Conservation (phyloP, 1,140 invertebrate genomes). For the Brachionus rubens region DNA sequence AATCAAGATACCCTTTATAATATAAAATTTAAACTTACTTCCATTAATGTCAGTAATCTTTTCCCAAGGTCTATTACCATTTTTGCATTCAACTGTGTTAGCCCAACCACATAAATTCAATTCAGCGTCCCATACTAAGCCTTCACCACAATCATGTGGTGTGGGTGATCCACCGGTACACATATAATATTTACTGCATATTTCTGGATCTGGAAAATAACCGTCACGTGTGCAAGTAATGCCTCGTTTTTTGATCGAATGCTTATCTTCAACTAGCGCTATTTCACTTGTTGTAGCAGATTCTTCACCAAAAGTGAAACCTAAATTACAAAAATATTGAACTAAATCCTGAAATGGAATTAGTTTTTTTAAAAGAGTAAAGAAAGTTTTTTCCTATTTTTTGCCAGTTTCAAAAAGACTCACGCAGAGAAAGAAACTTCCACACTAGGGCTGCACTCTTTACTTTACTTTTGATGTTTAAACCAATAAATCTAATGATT, state of each 20-base stretch:
- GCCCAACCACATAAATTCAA: slow-evolving; percentile 30
- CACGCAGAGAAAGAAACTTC: no score
- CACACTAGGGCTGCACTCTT: no score
- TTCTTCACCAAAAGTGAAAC: background rate
- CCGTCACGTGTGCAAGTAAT: slow-evolving; percentile 29
- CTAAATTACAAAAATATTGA: background rate
- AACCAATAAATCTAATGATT: no score
- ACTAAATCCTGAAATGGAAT: background rate
- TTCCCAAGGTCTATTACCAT: slow-evolving; percentile 28
- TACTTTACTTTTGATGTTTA: no score
- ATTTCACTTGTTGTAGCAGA: no score
- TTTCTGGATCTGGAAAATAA: slow-evolving; percentile 45
- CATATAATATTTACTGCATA: slow-evolving; percentile 40
- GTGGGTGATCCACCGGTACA: slow-evolving; percentile 12
- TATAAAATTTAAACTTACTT: no score
- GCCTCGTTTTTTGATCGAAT: slow-evolving; percentile 3
- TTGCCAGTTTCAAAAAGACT: no score
- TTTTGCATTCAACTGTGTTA: slow-evolving; percentile 36
- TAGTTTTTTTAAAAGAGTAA: background rate
- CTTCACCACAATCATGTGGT: slow-evolving; percentile 22
- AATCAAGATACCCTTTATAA: no score
- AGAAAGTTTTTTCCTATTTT: no score
- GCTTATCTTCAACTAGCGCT: background rate
- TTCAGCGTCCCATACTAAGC: slow-evolving; percentile 7
- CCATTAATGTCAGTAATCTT: slow-evolving; percentile 41